Evolutionary conservation across 2,888 invertebrate genomes (phyloP).

Genomic region (Hipparchia sbordonii): DNA sequence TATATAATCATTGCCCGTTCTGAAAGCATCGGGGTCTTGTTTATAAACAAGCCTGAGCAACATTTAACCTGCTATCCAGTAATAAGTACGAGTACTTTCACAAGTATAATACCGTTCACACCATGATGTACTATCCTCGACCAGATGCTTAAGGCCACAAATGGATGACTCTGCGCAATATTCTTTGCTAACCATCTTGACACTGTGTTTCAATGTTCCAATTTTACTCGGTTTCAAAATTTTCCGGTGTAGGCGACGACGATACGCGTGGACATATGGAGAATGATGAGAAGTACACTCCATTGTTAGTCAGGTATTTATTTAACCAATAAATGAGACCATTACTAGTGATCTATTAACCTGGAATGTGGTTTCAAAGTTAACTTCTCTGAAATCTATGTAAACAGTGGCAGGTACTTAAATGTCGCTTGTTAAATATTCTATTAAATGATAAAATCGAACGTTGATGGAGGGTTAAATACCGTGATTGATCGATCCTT

Average conservation of each 20-base stretch:
- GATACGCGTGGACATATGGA: slow-evolving; percentile 42
- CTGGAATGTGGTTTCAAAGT: slow-evolving; percentile 26
- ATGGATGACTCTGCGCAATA: slow-evolving; percentile 77
- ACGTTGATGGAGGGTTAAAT: slow-evolving; percentile 62
- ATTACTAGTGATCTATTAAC: slow-evolving; percentile 17
- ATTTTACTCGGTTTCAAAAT: slow-evolving; percentile 45
- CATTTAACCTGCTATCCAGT: slow-evolving; percentile 47
- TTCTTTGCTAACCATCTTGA: slow-evolving; percentile 63
- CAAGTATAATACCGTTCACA: slow-evolving; percentile 64
- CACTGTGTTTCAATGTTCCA: slow-evolving; percentile 57
- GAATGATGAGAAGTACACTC: slow-evolving; percentile 39
- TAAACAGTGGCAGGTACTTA: slow-evolving; percentile 41
- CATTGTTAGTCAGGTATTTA: slow-evolving; percentile 30
- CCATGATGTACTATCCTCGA: slow-evolving; percentile 61
- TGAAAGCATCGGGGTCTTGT: slow-evolving; percentile 48
- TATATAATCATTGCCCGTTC: slow-evolving; percentile 42
- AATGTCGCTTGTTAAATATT: slow-evolving; percentile 67
- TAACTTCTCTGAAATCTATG: slow-evolving; percentile 26
- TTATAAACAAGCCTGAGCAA: slow-evolving; percentile 49
- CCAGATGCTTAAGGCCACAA: slow-evolving; percentile 73
- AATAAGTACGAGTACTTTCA: slow-evolving; percentile 44
- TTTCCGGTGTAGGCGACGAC: slow-evolving; percentile 46
- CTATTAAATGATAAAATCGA: slow-evolving; percentile 70
- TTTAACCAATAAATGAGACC: slow-evolving; percentile 18
- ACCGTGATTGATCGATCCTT: slow-evolving; percentile 63